Percentiles rank a stretch among this genome's conserved stretches.
Evolutionary conservation across 2,113 vertebrate species (phyloP).

Genomic region (Catharus minimus): DNA sequence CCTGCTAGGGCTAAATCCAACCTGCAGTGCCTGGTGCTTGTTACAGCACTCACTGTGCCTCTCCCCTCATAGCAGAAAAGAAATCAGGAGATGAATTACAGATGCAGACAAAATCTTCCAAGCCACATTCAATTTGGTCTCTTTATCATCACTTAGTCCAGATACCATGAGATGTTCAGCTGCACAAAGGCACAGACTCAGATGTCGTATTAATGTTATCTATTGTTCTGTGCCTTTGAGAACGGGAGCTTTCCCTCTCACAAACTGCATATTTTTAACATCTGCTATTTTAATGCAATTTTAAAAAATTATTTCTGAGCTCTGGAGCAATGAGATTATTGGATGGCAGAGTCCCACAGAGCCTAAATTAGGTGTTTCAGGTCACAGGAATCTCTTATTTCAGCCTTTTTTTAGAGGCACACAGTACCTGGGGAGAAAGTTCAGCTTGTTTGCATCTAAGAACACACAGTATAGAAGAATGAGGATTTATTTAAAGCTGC

Average conservation of each 20-base stretch:
- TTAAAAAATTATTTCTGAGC: not conserved
- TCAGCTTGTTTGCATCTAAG: slow-evolving; percentile 8
- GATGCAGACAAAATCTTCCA: slow-evolving; percentile 51
- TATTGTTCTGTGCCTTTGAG: slow-evolving; percentile 3
- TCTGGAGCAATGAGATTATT: not conserved
- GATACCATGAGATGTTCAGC: slow-evolving; percentile 20
- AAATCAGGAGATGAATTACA: slow-evolving; percentile 37
- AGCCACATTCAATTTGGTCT: slow-evolving; percentile 51
- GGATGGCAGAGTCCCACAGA: not conserved
- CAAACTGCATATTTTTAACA: slow-evolving; percentile 38
- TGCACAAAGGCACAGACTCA: not conserved
- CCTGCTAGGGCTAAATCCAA: not conserved
- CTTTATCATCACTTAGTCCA: slow-evolving; percentile 53
- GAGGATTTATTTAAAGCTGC: slow-evolving; percentile 8
- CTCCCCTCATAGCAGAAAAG: not conserved
- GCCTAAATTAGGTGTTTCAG: slow-evolving; percentile 31
- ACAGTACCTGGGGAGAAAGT: not conserved
- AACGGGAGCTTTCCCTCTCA: not conserved
- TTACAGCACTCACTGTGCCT: not conserved
- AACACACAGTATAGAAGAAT: not conserved
- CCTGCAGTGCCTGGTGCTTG: not conserved
- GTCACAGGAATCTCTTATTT: slow-evolving; percentile 29
- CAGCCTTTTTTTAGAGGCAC: not conserved
- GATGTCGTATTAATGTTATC: slow-evolving; percentile 30
- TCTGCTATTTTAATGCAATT: slow-evolving; percentile 49